Conservation (phyloP, 2,113 vertebrate species). For the Athene noctua region DNA sequence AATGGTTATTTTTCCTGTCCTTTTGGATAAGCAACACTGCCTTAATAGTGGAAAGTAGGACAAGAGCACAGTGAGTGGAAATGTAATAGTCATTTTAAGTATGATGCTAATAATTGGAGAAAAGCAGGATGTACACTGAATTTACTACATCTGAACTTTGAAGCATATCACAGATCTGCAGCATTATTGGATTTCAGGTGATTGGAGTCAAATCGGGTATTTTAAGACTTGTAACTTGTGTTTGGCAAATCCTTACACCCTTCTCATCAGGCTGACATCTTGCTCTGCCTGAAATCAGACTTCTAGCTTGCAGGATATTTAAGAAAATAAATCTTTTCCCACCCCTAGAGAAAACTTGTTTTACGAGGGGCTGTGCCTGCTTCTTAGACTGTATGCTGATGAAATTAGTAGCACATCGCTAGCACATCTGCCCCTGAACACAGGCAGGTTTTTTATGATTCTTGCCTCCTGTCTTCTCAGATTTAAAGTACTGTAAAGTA, state of each 20-base stretch:
- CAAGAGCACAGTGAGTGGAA: neutral
- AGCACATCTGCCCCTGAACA: neutral
- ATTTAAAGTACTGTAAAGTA: neutral
- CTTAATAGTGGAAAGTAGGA: neutral
- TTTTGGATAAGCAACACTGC: neutral
- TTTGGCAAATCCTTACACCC: neutral
- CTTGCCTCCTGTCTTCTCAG: neutral
- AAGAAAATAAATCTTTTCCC: neutral
- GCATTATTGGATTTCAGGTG: neutral
- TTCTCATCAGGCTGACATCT: neutral
- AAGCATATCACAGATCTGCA: neutral
- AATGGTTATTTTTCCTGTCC: neutral
- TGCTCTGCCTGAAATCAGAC: neutral
- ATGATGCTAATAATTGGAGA: neutral
- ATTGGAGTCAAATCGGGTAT: neutral
- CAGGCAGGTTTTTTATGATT: neutral
- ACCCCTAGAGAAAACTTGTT: neutral
- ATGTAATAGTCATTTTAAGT: neutral
- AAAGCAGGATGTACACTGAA: neutral
- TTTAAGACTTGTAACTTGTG: neutral
- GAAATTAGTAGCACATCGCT: neutral
- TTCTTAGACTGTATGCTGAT: neutral
- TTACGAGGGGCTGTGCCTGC: neutral
- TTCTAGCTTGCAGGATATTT: neutral
- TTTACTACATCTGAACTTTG: neutral